Evolutionary conservation across 1,140 invertebrate genomes (phyloP).

Genomic region (Pentalonia nigronervosa): DNA sequence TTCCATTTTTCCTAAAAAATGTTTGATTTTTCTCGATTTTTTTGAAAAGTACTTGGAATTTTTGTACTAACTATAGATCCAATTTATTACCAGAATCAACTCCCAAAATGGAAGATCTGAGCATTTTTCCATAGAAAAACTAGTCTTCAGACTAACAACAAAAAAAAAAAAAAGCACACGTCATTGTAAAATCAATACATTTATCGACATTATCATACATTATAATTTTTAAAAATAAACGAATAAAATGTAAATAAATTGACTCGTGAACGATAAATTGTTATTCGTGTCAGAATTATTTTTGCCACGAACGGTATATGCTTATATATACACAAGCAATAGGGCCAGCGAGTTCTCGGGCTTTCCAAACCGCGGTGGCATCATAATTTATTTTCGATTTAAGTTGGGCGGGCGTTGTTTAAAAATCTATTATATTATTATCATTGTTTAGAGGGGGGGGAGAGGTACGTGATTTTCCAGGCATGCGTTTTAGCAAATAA

Average conservation of each 20-base stretch:
- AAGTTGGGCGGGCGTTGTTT: background rate
- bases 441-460: background rate
- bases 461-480: background rate
- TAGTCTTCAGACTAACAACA: background rate
- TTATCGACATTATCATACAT: background rate
- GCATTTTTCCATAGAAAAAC: background rate
- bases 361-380: background rate
- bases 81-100: too few species aligned
- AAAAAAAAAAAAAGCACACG: background rate
- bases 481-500: background rate
- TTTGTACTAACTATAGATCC: too few species aligned
- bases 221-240: background rate
- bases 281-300: background rate
- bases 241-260: background rate
- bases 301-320: background rate
- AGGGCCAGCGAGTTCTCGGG: background rate
- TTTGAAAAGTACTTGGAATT: too few species aligned
- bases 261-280: background rate
- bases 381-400: conserved; percentile 40
- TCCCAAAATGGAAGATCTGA: background rate
- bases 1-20: too few species aligned
- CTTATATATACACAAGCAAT: background rate
- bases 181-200: background rate
- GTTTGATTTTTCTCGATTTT: too few species aligned
- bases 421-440: conserved; percentile 18